A percentile compares a stretch with the other conserved stretches of the same genome.
Conservation (phyloP, 2,888 invertebrate genomes). For the Bellardia pandia region DNA sequence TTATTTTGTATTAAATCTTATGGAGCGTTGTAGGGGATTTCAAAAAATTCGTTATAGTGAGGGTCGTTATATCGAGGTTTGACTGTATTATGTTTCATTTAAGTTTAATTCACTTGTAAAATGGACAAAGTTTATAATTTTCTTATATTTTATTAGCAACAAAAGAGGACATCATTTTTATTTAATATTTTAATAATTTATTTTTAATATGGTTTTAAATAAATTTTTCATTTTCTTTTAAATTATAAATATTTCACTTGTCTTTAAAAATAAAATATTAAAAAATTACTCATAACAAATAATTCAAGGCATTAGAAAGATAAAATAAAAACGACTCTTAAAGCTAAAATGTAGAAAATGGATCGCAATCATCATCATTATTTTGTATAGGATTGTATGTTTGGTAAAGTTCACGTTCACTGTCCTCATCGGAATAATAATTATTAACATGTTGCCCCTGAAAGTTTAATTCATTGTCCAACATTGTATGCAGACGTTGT, state of each 20-base stretch:
- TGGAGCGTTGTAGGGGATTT: too few relatives aligned
- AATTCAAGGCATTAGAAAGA: not conserved
- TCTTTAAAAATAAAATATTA: not conserved
- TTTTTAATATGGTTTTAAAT: not conserved
- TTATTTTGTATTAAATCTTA: too few relatives aligned
- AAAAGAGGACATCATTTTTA: too few relatives aligned
- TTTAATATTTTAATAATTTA: too few relatives aligned
- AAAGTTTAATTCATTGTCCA: conserved; percentile 56
- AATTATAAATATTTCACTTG: not conserved
- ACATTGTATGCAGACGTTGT: conserved; percentile 66
- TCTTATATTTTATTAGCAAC: too few relatives aligned
- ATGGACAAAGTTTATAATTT: too few relatives aligned
- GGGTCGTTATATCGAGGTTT: too few relatives aligned
- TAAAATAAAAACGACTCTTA: not conserved
- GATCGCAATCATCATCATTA: conserved; percentile 74
- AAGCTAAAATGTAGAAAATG: conserved; percentile 54
- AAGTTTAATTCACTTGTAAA: too few relatives aligned
- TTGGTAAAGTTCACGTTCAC: conserved; percentile 72
- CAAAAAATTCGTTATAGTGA: too few relatives aligned
- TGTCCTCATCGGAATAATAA: conserved; percentile 64
- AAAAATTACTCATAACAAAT: conserved; percentile 7
- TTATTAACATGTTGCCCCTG: conserved; percentile 10
- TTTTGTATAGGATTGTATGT: conserved; percentile 74
- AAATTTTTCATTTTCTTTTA: not conserved
- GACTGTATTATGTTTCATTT: too few relatives aligned